phyloP scores from a whole-genome alignment of 2,797 vertebrate genomes.

The Notolabrus celidotus region DNA sequence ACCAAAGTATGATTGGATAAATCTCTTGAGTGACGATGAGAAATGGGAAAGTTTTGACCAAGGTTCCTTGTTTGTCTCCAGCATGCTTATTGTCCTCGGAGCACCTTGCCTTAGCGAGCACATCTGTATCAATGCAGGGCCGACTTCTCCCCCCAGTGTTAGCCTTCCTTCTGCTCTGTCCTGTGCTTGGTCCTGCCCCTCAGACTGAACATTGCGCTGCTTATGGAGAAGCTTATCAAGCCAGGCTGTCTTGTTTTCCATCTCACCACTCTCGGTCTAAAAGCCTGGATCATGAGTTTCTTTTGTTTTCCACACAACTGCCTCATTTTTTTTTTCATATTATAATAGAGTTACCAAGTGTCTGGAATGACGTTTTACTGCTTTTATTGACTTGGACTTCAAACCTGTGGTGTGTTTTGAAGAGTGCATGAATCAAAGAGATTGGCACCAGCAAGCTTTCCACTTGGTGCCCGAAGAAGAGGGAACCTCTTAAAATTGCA shows the following conservation, averaged over 20 bases:
- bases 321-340: slow-evolving; percentile 67
- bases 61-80: slow-evolving; percentile 20
- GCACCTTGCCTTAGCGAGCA: slow-evolving; percentile 60
- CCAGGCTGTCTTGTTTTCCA: slow-evolving; percentile 35
- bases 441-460: slow-evolving; percentile 65
- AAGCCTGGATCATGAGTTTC: slow-evolving; percentile 46
- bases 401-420: slow-evolving; percentile 64
- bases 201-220: slow-evolving; percentile 46
- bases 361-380: slow-evolving; percentile 68
- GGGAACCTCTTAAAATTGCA: slow-evolving; percentile 61
- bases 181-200: slow-evolving; percentile 7
- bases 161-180: slow-evolving; percentile 27
- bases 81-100: slow-evolving; percentile 52
- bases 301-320: slow-evolving; percentile 60
- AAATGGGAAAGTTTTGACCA: slow-evolving; percentile 33
- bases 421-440: slow-evolving; percentile 74
- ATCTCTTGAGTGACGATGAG: slow-evolving; percentile 32
- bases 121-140: slow-evolving; percentile 49
- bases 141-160: slow-evolving; percentile 31
- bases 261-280: slow-evolving; percentile 19
- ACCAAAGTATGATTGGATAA: slow-evolving; percentile 42
- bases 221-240: slow-evolving; percentile 54
- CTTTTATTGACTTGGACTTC: slow-evolving; percentile 75
- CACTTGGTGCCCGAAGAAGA: slow-evolving; percentile 56
- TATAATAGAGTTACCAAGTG: slow-evolving; percentile 71